Conservation (phyloP, 2,888 invertebrate species). For the Drosophila mimetica region DNA sequence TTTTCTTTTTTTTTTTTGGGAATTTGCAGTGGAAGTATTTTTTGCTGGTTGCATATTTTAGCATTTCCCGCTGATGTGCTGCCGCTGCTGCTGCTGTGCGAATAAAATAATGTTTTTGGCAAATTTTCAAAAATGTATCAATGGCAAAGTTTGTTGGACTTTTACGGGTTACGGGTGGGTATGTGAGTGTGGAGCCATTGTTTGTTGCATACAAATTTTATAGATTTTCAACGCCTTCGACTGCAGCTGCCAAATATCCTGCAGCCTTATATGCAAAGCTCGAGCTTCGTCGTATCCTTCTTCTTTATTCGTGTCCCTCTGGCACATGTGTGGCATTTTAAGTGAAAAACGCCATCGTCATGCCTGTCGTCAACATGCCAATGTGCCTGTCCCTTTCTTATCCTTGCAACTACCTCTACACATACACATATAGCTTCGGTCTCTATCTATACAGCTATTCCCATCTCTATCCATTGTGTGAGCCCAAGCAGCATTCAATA, state of each 20-base stretch:
- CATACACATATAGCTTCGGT: no score
- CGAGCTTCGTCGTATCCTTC: slow-evolving; percentile 1
- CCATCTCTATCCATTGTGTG: slow-evolving; percentile 39
- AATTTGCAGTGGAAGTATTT: slow-evolving; percentile 32
- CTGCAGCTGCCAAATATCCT: slow-evolving; percentile 66
- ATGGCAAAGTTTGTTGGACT: slow-evolving; percentile 27
- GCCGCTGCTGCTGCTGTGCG: slow-evolving; percentile 12
- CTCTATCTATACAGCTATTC: slow-evolving; percentile 1
- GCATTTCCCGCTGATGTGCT: slow-evolving; percentile 34
- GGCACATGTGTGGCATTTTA: slow-evolving; percentile 63
- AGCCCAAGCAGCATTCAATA: slow-evolving; percentile 59
- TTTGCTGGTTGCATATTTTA: slow-evolving; percentile 31
- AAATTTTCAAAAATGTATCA: slow-evolving; percentile 57
- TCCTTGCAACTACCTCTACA: neutral
- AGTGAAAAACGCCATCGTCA: slow-evolving; percentile 69
- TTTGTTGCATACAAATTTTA: slow-evolving; percentile 72
- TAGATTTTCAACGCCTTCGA: slow-evolving; percentile 70
- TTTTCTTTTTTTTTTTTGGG: slow-evolving; percentile 11
- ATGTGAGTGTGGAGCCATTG: slow-evolving; percentile 39
- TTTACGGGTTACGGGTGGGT: slow-evolving; percentile 4
- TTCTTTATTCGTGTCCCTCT: slow-evolving; percentile 3
- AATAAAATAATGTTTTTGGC: slow-evolving; percentile 54
- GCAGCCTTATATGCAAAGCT: slow-evolving; percentile 52
- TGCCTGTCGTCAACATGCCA: slow-evolving; percentile 48
- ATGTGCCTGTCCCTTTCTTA: slow-evolving; percentile 8